phyloP scores from a whole-genome alignment of 2,113 vertebrate genomes.

The Motacilla tschutschensis region DNA sequence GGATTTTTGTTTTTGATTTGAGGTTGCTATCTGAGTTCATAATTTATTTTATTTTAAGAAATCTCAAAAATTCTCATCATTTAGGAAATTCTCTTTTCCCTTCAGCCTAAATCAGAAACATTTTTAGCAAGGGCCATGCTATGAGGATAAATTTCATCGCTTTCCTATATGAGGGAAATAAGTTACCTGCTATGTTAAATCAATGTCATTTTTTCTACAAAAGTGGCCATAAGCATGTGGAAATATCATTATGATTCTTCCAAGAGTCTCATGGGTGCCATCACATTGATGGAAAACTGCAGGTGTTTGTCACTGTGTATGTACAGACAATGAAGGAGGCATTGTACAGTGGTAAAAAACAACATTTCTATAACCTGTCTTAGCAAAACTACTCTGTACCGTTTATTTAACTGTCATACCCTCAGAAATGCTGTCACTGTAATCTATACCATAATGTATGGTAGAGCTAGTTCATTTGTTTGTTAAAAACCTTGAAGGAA shows the following conservation, averaged over 20 bases:
- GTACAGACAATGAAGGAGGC: neutral
- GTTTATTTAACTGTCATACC: neutral
- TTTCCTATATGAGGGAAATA: neutral
- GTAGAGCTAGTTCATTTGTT: neutral
- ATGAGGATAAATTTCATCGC: neutral
- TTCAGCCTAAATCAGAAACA: neutral
- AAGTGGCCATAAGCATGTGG: neutral
- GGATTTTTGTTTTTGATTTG: neutral
- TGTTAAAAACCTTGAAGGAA: neutral
- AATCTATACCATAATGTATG: neutral
- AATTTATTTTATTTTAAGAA: neutral
- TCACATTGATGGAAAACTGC: neutral
- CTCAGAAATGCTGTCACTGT: neutral
- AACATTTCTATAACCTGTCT: neutral
- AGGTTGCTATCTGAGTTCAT: neutral
- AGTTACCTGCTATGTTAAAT: neutral
- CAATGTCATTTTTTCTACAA: neutral
- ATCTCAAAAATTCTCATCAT: neutral
- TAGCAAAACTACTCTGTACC: neutral
- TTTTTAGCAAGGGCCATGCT: neutral
- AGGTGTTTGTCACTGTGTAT: neutral
- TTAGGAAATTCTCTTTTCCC: neutral
- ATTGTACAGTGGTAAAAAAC: neutral
- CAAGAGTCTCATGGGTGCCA: neutral
- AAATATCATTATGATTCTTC: neutral